These are phyloP conservation scores for Wiebesia pumilae DNA, from an alignment of 1,140 invertebrate species.

Conservation along the genomic window DNA sequence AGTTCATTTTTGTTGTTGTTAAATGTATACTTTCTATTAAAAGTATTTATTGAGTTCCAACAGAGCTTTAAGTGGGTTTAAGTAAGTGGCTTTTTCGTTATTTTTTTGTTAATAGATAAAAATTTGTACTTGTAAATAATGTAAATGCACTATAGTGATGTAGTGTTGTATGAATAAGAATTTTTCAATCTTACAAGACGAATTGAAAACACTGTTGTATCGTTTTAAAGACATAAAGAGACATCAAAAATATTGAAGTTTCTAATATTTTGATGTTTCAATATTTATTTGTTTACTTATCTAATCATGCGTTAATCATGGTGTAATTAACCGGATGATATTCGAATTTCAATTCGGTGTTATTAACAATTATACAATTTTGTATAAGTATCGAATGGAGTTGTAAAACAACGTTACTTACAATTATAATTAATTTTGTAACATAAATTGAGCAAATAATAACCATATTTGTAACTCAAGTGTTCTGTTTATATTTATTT, in stretches of 20 bases:
- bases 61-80: not conserved
- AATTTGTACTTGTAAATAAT: conserved; percentile 63
- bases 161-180: conserved; percentile 34
- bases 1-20: conserved; percentile 8
- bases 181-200: conserved; percentile 12
- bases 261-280: conserved; percentile 29
- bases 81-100: conserved; percentile 4
- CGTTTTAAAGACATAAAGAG: conserved; percentile 4
- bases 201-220: conserved; percentile 36
- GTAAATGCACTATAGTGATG: conserved; percentile 64
- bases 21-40: not conserved
- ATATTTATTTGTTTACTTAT: conserved; percentile 35
- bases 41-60: conserved; percentile 16
- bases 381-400: conserved; percentile 15
- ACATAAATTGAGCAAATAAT: conserved; percentile 65
- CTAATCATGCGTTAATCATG: not conserved
- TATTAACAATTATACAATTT: conserved; percentile 23
- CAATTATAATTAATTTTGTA: conserved; percentile 66
- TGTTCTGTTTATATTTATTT: conserved; percentile 20
- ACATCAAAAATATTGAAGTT: conserved; percentile 14
- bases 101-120: conserved; percentile 34
- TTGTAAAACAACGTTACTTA: conserved; percentile 52
- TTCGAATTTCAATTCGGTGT: conserved; percentile 38
- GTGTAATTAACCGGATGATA: not conserved
- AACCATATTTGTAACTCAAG: conserved; percentile 65